Conservation (phyloP, 1,140 invertebrate species). For the Samia ricini region DNA sequence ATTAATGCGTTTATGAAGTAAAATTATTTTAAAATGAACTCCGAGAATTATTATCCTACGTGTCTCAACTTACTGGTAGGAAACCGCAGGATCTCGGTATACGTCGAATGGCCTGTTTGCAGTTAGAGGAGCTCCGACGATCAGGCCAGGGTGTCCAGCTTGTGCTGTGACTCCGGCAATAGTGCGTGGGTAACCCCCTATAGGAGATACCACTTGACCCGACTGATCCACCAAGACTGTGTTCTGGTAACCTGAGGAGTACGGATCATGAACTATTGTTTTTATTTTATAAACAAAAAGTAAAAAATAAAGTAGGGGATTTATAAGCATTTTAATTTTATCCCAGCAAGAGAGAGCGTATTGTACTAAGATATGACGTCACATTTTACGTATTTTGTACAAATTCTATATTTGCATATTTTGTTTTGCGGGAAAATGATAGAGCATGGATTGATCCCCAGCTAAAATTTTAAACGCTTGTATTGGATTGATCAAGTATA, state of each 20-base stretch:
- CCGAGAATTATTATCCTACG: not conserved
- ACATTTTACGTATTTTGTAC: no score
- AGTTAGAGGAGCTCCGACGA: conserved; percentile 27
- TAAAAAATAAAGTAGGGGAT: no score
- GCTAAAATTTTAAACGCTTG: no score
- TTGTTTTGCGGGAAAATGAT: no score
- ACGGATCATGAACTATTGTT: not conserved
- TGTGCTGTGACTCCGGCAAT: conserved; percentile 20
- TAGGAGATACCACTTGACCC: conserved; percentile 37
- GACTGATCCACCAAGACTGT: conserved; percentile 44
- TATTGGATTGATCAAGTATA: no score
- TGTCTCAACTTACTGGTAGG: conserved; percentile 40
- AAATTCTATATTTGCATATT: no score
- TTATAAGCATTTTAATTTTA: no score
- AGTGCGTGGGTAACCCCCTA: conserved; percentile 25
- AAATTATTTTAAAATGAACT: not conserved
- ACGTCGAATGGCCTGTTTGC: conserved; percentile 33
- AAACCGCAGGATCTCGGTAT: conserved; percentile 37
- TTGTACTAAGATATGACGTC: no score
- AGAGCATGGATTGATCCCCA: no score
- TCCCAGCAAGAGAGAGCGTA: no score
- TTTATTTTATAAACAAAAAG: no score
- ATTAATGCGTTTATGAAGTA: no score
- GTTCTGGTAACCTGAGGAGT: conserved; percentile 55
- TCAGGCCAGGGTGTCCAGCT: conserved; percentile 26